Base-by-base conservation (phyloP, 2,797 vertebrate genomes). In the Rhinogobio ventralis region DNA sequence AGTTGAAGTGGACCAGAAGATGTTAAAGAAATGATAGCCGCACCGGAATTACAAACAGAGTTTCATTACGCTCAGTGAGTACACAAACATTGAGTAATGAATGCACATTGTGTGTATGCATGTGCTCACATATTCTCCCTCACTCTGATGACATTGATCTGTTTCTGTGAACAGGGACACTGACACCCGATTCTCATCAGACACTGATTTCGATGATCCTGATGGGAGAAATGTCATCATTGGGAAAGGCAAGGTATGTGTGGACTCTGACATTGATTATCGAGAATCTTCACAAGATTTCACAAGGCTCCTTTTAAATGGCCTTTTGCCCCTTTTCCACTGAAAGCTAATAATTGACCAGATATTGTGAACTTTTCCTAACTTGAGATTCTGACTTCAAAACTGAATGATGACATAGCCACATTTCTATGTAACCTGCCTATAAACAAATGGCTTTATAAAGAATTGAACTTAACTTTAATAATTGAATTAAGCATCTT, bases 141-240 rank as follows among this genome's bases (percentile, higher is more conserved):
- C 33, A 13, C 23, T 57, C 4, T 73, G 51, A n/a, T 49, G 53
- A 75, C 30, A 57, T 72, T 36, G 82, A 60, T 74, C 36, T 66
- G 45, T 79, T 80, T 80, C 45, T 85, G 46, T 92, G 91, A 86
- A 86, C 92, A 99, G 97, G 96, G 98, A 97, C 92, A 95, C 96
- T 93, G 97, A 99, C 92, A 97, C 97, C 89, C 97, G 97, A 91
- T 96, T 98, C 91, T 97, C 97, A 91, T 98, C 97, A n/a, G 97
- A 98, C 94, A 97, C 97, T 91, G 98, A 98, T 93, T 96, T 98
- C 91, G 98, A 99, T 91, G 97, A 98, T 93, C 95, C 93, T 84
- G 97, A 99, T 95, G 97, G 95, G 91, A 97, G 96, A 96, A 96
- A 94, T 94, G 95, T 94, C 74, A 96, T 96, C 87, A 93, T 95